A percentile compares a stretch with the other conserved stretches of the same genome.
phyloP scores from a whole-genome alignment of 1,140 invertebrate species.

The Xylocopa sonorina region DNA sequence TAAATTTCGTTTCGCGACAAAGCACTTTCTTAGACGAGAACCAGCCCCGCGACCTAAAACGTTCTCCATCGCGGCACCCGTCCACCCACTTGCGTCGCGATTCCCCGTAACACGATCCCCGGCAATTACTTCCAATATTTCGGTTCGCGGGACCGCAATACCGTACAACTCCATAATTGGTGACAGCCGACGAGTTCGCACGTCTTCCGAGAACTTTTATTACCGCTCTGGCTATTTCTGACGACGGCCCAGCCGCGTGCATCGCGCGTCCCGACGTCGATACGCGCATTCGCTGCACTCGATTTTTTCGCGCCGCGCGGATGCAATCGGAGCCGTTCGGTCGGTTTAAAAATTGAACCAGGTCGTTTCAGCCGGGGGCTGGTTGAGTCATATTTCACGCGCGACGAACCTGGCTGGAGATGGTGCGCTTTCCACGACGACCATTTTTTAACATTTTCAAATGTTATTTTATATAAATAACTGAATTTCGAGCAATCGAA shows the following conservation, averaged over 20 bases:
- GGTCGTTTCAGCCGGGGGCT: slow-evolving; percentile 10
- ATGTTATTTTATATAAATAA: too few species aligned
- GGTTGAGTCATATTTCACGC: slow-evolving; percentile 44
- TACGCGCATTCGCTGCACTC: slow-evolving; percentile 14
- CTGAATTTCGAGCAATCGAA: too few species aligned
- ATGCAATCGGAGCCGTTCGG: background rate
- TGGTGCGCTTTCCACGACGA: background rate
- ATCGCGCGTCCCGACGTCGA: slow-evolving; percentile 29
- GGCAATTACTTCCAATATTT: slow-evolving; percentile 47
- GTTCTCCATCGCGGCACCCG: background rate
- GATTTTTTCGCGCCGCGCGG: background rate
- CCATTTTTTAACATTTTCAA: too few species aligned
- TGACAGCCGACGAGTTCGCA: slow-evolving; percentile 28
- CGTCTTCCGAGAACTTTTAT: slow-evolving; percentile 46
- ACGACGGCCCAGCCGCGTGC: background rate
- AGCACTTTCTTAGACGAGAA: background rate
- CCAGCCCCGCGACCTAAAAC: too few species aligned
- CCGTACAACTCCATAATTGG: slow-evolving; percentile 44
- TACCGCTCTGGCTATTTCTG: slow-evolving; percentile 47
- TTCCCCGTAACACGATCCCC: slow-evolving; percentile 39
- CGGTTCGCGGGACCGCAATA: slow-evolving; percentile 10
- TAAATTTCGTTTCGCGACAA: background rate
- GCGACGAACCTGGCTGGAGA: too few species aligned
- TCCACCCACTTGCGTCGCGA: background rate
- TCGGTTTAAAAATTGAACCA: slow-evolving; percentile 60